Conservation (phyloP, 92 coral and sea anemone genomes). For the Pocillopora meandrina region DNA sequence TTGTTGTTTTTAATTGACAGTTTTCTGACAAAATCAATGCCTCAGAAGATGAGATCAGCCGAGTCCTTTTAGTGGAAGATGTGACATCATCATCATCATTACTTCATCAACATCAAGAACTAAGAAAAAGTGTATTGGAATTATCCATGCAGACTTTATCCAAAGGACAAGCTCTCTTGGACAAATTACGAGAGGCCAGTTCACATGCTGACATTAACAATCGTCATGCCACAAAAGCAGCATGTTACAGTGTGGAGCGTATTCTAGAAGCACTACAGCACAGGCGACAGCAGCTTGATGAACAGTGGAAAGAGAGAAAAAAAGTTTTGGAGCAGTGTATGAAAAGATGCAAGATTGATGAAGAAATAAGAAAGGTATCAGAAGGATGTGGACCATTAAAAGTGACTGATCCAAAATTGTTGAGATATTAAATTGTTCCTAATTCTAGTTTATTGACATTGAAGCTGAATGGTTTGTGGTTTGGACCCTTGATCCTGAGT, state of each 20-base stretch:
- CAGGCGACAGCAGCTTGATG: slow-evolving; percentile 87
- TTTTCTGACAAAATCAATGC: slow-evolving; percentile 81
- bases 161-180: slow-evolving; percentile 90
- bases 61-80: slow-evolving; percentile 89
- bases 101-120: slow-evolving; percentile 94
- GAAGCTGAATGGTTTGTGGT: no score
- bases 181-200: slow-evolving; percentile 93
- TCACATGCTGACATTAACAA: slow-evolving; percentile 95
- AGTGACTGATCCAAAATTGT: no score
- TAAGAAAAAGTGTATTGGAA: slow-evolving; percentile 89
- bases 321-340: slow-evolving; percentile 90
- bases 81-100: slow-evolving; percentile 89
- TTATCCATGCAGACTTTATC: slow-evolving; percentile 97
- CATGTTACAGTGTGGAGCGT: slow-evolving; percentile 94
- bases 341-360: slow-evolving; percentile 92
- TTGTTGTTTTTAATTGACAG: slow-evolving; percentile 35
- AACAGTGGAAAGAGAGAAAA: slow-evolving; percentile 90
- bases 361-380: slow-evolving; percentile 80
- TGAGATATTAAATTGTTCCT: no score
- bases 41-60: slow-evolving; percentile 91
- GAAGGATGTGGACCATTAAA: no score
- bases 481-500: no score
- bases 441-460: no score
- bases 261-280: slow-evolving; percentile 89
- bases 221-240: slow-evolving; percentile 96